These are phyloP conservation scores for Ochotona curzoniae DNA, from an alignment of 2,113 vertebrate species.

Conservation along the genomic window DNA sequence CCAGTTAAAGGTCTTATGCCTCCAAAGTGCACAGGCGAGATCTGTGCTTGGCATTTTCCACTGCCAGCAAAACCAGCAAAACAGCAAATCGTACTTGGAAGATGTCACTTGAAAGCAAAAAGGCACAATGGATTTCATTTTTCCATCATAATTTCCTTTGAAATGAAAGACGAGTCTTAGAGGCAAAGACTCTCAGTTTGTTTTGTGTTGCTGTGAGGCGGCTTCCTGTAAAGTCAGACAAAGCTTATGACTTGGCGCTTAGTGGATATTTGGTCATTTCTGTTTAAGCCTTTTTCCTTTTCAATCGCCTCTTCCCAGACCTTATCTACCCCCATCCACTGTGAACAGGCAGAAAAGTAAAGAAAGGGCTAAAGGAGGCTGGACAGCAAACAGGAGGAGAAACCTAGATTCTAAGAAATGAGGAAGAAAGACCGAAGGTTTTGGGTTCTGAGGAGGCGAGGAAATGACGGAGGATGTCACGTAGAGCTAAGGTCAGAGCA, in stretches of 20 bases:
- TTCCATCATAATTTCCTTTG: slow-evolving; percentile 66
- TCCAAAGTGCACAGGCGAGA: slow-evolving; percentile 64
- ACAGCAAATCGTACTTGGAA: slow-evolving; percentile 63
- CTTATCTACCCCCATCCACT: neutral
- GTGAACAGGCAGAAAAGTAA: neutral
- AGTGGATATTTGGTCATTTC: slow-evolving; percentile 9
- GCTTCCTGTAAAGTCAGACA: slow-evolving; percentile 39
- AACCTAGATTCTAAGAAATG: neutral
- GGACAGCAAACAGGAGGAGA: neutral
- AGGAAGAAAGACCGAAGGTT: neutral
- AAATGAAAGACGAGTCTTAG: slow-evolving; percentile 60
- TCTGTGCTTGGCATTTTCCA: slow-evolving; percentile 68
- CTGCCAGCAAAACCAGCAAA: slow-evolving; percentile 62
- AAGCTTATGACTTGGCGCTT: neutral
- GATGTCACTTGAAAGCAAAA: slow-evolving; percentile 73
- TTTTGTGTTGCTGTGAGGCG: slow-evolving; percentile 25
- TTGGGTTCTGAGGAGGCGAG: neutral
- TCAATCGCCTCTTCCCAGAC: neutral
- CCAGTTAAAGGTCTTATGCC: slow-evolving; percentile 62
- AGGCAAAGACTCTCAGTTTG: slow-evolving; percentile 51
- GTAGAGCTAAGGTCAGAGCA: neutral
- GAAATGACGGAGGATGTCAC: neutral
- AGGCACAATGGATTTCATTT: slow-evolving; percentile 71
- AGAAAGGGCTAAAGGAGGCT: neutral
- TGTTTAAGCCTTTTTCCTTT: neutral